A percentile compares a stretch with the other conserved stretches of the same genome.
phyloP scores from a whole-genome alignment of 2,113 vertebrate species.

The Steatornis caripensis region DNA sequence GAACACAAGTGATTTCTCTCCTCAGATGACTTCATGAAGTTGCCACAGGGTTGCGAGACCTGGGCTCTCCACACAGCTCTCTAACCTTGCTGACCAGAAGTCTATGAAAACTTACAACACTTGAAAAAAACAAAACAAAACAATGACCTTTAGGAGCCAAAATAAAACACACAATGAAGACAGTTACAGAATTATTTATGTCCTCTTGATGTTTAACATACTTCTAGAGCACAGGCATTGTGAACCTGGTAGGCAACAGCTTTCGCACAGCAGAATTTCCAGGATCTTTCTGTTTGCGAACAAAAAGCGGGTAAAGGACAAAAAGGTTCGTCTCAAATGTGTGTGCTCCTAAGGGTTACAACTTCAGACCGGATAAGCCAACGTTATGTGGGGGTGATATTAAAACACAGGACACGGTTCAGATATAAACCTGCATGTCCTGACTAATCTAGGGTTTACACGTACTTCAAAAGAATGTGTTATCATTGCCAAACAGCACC shows the following conservation, averaged over 20 bases:
- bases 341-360: neutral
- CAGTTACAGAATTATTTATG: neutral
- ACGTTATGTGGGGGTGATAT: neutral
- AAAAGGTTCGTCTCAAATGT: accelerated
- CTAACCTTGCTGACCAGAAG: neutral
- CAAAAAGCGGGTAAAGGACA: neutral
- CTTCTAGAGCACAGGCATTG: neutral
- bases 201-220: neutral
- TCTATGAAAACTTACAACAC: neutral
- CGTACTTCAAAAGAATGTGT: accelerated
- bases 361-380: neutral
- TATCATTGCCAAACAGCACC: neutral
- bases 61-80: neutral
- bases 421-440: neutral
- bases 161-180: neutral
- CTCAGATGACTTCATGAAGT: neutral
- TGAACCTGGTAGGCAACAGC: neutral
- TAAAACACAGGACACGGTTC: neutral
- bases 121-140: neutral
- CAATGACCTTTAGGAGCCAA: neutral
- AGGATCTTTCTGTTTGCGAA: neutral
- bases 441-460: neutral
- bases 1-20: neutral
- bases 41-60: neutral
- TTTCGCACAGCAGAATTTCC: neutral